phyloP scores from a whole-genome alignment of 2,888 invertebrate species.

The Drosophila pseudotakahashii region DNA sequence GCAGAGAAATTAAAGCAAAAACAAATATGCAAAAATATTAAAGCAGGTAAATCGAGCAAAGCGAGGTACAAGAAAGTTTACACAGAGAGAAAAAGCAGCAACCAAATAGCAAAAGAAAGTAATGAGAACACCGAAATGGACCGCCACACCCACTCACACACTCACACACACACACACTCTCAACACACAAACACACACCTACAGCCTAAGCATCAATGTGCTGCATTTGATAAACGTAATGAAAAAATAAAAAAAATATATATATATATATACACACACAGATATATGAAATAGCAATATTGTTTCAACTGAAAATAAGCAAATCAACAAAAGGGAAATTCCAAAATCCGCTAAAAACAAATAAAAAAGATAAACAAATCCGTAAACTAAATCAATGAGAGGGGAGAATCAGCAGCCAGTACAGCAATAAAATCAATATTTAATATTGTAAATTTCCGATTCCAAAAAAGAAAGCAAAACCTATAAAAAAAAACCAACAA shows the following conservation, averaged over 20 bases:
- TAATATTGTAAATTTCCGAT: slow-evolving; percentile 82
- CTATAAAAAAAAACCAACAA: slow-evolving; percentile 54
- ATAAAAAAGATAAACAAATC: slow-evolving; percentile 26
- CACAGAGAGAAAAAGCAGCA: slow-evolving; percentile 49
- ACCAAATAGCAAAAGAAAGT: slow-evolving; percentile 57
- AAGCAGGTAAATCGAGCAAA: slow-evolving; percentile 42
- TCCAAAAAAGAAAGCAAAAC: slow-evolving; percentile 68
- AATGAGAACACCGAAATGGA: slow-evolving; percentile 62
- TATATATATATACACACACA: slow-evolving; percentile 31
- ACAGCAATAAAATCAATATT: slow-evolving; percentile 69
- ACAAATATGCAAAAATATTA: slow-evolving; percentile 11
- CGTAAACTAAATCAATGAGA: slow-evolving; percentile 39
- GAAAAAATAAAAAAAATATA: slow-evolving; percentile 32
- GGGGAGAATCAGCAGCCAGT: slow-evolving; percentile 46
- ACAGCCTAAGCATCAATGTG: slow-evolving; percentile 72
- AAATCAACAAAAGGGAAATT: slow-evolving; percentile 35
- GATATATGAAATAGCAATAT: slow-evolving; percentile 36
- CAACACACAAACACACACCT: slow-evolving; percentile 27
- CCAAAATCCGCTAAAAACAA: slow-evolving; percentile 31
- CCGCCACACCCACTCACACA: slow-evolving; percentile 46
- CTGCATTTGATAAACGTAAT: slow-evolving; percentile 72
- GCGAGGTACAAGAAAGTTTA: slow-evolving; percentile 36
- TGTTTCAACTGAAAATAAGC: slow-evolving; percentile 36
- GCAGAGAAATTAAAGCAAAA: slow-evolving; percentile 8
- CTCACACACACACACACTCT: slow-evolving; percentile 19